Conservation (phyloP, 2,797 vertebrate species). For the Sternarchorhynchus goeldii region DNA sequence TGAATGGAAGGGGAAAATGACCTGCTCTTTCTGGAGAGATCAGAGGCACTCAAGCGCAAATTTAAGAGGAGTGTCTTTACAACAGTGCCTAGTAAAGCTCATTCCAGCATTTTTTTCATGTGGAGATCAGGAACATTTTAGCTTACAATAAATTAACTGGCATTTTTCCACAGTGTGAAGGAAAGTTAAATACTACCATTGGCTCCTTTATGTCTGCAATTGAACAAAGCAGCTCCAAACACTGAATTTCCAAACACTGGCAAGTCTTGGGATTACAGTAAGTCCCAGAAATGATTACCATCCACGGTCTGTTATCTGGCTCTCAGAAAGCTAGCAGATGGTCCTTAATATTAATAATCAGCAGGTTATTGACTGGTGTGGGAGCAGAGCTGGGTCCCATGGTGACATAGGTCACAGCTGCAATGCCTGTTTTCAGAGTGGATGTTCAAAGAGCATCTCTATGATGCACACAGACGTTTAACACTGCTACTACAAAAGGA, state of each 20-base stretch:
- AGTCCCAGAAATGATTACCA: not conserved
- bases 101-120: not conserved
- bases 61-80: constrained; percentile 1
- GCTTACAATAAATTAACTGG: not conserved
- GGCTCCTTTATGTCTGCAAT: not conserved
- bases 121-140: not conserved
- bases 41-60: not conserved
- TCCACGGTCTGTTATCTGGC: not conserved
- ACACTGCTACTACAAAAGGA: too few relatives aligned
- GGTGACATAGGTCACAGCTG: not conserved
- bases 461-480: too few relatives aligned
- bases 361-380: not conserved
- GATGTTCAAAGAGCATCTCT: too few relatives aligned
- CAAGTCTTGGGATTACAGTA: not conserved
- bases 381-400: not conserved
- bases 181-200: too few relatives aligned
- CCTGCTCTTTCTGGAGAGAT: constrained; percentile 17
- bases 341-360: not conserved
- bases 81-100: not conserved
- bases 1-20: constrained; percentile 7
- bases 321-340: not conserved
- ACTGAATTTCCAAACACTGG: too few relatives aligned
- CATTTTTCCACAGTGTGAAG: not conserved
- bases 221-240: not conserved
- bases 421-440: not conserved